Conservation (phyloP, 2,797 vertebrate species). For the Synanceia verrucosa region DNA sequence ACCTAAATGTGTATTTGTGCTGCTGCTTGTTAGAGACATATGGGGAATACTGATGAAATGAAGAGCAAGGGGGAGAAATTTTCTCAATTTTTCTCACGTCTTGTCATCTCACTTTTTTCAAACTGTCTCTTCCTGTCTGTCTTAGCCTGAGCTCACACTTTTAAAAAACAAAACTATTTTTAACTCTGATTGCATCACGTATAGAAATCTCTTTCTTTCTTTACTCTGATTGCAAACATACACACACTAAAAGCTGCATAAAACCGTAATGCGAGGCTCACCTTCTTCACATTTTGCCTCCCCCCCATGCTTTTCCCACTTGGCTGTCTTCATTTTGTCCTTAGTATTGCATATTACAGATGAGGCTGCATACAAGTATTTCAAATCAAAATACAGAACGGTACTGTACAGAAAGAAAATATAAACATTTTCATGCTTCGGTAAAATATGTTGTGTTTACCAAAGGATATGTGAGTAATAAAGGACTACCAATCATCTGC, state of each 20-base stretch:
- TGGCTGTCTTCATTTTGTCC: neutral
- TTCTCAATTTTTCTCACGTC: neutral
- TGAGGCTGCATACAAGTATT: neutral
- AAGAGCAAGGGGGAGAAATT: slow-evolving; percentile 36
- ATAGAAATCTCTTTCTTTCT: neutral
- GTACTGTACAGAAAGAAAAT: too few species aligned
- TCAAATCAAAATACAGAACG: neutral
- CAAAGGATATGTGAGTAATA: neutral
- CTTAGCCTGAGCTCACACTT: slow-evolving; percentile 10
- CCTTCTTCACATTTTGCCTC: neutral
- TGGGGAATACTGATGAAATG: slow-evolving; percentile 56
- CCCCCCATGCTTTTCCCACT: neutral
- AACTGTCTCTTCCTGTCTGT: slow-evolving; percentile 19
- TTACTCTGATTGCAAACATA: slow-evolving; percentile 6
- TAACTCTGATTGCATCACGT: slow-evolving; percentile 39
- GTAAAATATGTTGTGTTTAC: neutral
- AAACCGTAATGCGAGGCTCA: neutral
- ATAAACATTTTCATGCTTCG: neutral
- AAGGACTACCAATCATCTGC: neutral
- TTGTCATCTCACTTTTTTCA: slow-evolving; percentile 13
- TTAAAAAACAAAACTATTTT: slow-evolving; percentile 14
- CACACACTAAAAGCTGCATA: neutral
- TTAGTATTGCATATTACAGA: neutral
- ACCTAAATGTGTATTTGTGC: slow-evolving; percentile 29
- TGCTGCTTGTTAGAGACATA: slow-evolving; percentile 7